These are phyloP conservation scores for Salvelinus sp. DNA, from an alignment of 2,113 vertebrate species.

Conservation along the genomic window DNA sequence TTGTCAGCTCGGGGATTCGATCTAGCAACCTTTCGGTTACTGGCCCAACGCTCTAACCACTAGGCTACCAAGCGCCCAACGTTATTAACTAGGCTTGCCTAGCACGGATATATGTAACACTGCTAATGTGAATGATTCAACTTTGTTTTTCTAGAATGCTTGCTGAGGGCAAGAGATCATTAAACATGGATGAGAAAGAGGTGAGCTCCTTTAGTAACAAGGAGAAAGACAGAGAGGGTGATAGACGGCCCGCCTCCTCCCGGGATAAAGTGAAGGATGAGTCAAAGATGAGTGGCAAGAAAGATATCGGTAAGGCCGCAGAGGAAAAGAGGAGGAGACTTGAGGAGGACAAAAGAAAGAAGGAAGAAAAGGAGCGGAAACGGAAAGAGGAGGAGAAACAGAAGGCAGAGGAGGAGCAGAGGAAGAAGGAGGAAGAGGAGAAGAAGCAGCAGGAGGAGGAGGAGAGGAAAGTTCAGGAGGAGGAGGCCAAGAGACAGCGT, in stretches of 20 bases:
- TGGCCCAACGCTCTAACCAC: too few relatives aligned
- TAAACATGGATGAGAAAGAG: conserved; percentile 96
- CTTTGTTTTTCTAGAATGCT: conserved; percentile 76
- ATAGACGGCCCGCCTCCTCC: conserved; percentile 75
- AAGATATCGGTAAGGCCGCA: conserved; percentile 81
- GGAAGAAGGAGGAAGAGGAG: conserved; percentile 91
- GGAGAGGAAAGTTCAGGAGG: conserved; percentile 88
- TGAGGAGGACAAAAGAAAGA: conserved; percentile 94
- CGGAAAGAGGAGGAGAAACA: conserved; percentile 94
- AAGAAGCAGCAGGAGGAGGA: conserved; percentile 87
- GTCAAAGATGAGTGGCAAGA: conserved; percentile 82
- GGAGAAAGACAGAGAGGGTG: conserved; percentile 77
- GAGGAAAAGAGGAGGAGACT: conserved; percentile 94
- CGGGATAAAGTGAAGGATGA: conserved; percentile 91
- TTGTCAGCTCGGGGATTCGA: too few relatives aligned
- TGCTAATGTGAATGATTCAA: neutral
- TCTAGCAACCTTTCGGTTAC: too few relatives aligned
- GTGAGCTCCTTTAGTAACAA: conserved; percentile 78
- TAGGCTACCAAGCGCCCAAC: too few relatives aligned
- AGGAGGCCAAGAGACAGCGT: conserved; percentile 85
- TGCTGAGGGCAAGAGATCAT: conserved; percentile 89
- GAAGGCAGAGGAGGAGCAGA: conserved; percentile 91
- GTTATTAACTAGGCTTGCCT: too few relatives aligned
- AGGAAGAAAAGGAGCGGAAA: conserved; percentile 91
- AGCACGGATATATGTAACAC: too few relatives aligned